Percentiles rank a stretch among this genome's conserved stretches.
These are phyloP conservation scores for Elysia crispata DNA, from an alignment of 2,888 invertebrate genomes.

Conservation along the genomic window DNA sequence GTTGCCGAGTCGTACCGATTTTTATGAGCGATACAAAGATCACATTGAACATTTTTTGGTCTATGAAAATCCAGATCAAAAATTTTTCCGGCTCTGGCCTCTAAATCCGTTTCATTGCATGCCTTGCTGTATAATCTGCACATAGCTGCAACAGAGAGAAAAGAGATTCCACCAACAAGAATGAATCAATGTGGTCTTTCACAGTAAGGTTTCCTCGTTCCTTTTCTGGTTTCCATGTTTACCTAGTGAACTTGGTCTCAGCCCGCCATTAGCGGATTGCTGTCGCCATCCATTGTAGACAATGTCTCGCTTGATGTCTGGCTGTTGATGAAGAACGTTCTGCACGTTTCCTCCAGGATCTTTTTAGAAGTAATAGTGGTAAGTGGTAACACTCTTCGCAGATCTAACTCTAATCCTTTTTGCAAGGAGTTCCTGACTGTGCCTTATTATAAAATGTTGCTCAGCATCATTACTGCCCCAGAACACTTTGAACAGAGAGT, in stretches of 20 bases:
- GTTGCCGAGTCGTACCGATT: neutral
- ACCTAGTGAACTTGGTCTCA: neutral
- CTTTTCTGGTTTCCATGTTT: neutral
- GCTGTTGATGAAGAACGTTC: neutral
- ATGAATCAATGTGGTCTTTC: neutral
- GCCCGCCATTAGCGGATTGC: neutral
- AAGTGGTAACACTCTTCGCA: neutral
- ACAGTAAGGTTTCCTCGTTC: neutral
- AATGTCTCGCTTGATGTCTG: neutral
- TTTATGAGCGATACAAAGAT: too few relatives aligned
- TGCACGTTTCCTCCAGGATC: neutral
- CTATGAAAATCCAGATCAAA: neutral
- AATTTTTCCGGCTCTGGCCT: neutral
- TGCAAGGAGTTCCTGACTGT: neutral
- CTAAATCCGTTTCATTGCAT: neutral
- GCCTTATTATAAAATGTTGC: neutral
- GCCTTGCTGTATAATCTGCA: neutral
- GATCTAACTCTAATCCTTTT: neutral
- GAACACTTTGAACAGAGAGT: neutral
- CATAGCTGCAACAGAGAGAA: neutral
- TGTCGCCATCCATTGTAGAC: neutral
- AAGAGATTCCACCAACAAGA: neutral
- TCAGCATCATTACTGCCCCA: neutral
- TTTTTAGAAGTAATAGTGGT: neutral
- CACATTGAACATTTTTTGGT: neutral